These are phyloP conservation scores for Ammospiza caudacuta DNA, from an alignment of 2,113 vertebrate species.

Conservation along the genomic window DNA sequence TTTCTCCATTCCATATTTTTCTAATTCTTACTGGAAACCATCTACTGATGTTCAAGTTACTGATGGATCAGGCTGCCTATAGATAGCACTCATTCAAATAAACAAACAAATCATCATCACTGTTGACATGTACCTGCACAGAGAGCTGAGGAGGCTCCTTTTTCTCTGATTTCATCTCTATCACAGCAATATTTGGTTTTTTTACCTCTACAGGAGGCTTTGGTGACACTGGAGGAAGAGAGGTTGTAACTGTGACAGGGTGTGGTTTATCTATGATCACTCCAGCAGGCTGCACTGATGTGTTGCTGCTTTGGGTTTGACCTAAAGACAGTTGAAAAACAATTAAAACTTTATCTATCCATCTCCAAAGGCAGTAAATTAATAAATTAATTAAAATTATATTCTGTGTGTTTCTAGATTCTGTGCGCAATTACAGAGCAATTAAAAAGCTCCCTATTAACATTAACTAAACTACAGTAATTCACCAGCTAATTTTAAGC, in stretches of 20 bases:
- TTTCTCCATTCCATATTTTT: neutral
- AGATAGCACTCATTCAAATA: neutral
- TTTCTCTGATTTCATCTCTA: conserved; percentile 76
- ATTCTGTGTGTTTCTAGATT: neutral
- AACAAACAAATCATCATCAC: neutral
- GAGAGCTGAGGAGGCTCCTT: conserved; percentile 76
- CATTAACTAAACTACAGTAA: neutral
- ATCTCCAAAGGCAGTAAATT: neutral
- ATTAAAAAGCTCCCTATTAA: neutral
- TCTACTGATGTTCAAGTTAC: neutral
- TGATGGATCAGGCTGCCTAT: neutral
- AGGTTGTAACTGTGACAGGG: conserved; percentile 73
- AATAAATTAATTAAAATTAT: neutral
- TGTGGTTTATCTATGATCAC: conserved; percentile 58
- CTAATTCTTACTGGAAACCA: neutral
- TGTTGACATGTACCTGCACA: conserved; percentile 78
- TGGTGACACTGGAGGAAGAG: conserved; percentile 65
- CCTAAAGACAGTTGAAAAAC: conserved; percentile 71
- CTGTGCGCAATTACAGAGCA: neutral
- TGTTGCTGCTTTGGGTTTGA: conserved; percentile 75
- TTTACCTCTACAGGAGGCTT: conserved; percentile 51
- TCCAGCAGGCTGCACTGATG: conserved; percentile 62
- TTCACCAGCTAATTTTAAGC: neutral
- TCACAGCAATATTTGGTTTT: conserved; percentile 73
- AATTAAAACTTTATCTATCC: neutral